Evolutionary conservation across 2,888 invertebrate species (phyloP), one percentile per base, ranked within the genome.

Genomic region (Odontocerum albicorne): DNA sequence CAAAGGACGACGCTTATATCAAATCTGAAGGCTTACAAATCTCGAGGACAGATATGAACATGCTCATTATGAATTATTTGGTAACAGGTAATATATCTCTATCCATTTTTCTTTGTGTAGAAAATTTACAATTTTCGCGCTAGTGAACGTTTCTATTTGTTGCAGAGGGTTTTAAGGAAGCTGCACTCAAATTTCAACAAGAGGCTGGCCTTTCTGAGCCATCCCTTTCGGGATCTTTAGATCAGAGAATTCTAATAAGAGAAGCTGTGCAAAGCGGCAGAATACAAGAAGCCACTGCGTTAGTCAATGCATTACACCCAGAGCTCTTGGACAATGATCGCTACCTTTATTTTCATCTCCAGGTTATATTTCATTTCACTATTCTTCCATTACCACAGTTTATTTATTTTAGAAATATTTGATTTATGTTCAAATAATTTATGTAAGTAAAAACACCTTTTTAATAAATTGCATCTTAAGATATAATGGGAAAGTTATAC

Each of bases 31-130:
- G 86, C 61, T 78, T 87, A 63, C 91, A 92, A 65, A 87, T 95
- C 64, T 92, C 92, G 50, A 82, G 95, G 64, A 86, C 89, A 35
- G 92, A 94, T 66, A 96, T 98, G 92, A 97, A 98, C 73, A 91
- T 92, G 72, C 81, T 98, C 62, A 95, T 98, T 63, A 97, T 98
- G 96, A 96, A 98, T 76, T 98, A 98, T 74, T 82, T 98, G 66
- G 95, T 97, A 36, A 96, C 95, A 76, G 96, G 95, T 94, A n/a
- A n/a, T n/a, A n/a, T n/a, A n/a, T n/a, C n/a, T n/a, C n/a, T n/a
- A n/a, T n/a, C n/a, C n/a, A 4, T 27, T 27, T 27, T 8, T 27
- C 4, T 8, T 7, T 27, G 27, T 27, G 27, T 27, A 8, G 27
- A 27, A 27, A 7, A 27, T 27, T n/a, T n/a, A n/a, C n/a, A n/a